Evolutionary conservation across 2,113 vertebrate genomes (phyloP).

Genomic region (Verasper variegatus): DNA sequence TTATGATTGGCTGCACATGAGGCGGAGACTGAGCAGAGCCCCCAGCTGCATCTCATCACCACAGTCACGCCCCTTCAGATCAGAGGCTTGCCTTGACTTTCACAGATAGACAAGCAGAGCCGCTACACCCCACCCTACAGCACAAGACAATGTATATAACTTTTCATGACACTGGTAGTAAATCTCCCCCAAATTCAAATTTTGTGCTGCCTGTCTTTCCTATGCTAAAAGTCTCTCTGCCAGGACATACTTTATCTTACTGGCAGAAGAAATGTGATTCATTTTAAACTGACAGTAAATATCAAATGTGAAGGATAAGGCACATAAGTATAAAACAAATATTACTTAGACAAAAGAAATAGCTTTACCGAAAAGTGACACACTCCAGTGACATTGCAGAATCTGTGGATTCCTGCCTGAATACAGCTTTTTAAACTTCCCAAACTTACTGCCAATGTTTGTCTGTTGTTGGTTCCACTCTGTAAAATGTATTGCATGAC

Average conservation of each 20-base stretch:
- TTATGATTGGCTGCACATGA: background rate
- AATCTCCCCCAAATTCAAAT: background rate
- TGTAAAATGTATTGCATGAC: too few species aligned
- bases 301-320: too few species aligned
- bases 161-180: background rate
- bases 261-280: too few species aligned
- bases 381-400: too few species aligned
- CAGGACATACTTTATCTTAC: background rate
- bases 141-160: background rate
- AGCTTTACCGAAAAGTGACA: too few species aligned
- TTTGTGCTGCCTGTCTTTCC: background rate
- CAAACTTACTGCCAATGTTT: background rate
- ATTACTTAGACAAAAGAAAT: too few species aligned
- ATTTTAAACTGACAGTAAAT: too few species aligned
- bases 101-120: background rate
- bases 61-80: background rate
- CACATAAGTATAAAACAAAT: too few species aligned
- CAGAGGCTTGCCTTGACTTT: background rate
- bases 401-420: background rate
- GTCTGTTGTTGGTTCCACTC: too few species aligned
- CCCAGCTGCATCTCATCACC: slow-evolving; percentile 2
- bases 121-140: background rate
- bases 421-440: background rate
- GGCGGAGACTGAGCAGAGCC: background rate
- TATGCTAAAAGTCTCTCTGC: background rate